These are phyloP conservation scores for Eunapius fragilis DNA, from an alignment of 37 sponge, comb jelly and placozoan species.

Conservation along the genomic window DNA sequence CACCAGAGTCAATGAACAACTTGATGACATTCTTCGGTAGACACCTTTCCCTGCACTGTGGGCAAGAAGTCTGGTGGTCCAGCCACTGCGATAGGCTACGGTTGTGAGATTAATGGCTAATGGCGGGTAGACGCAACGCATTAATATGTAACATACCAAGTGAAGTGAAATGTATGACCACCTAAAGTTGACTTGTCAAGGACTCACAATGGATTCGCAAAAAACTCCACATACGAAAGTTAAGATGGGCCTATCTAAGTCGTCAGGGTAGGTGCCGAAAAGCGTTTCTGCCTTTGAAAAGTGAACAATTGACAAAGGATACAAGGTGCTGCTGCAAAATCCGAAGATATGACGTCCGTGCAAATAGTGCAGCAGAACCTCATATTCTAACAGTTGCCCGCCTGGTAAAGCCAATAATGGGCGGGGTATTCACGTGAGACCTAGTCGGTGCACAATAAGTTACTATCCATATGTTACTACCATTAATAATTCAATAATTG, in stretches of 20 bases:
- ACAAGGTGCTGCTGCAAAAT: slow-evolving; percentile 58
- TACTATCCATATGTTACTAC: too few species aligned
- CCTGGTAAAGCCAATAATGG: background rate
- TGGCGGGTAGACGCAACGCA: background rate
- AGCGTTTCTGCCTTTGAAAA: too few species aligned
- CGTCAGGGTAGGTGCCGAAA: too few species aligned
- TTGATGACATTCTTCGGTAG: slow-evolving; percentile 29
- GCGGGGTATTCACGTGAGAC: background rate
- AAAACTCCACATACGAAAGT: too few species aligned
- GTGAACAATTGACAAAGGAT: too few species aligned
- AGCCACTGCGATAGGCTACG: slow-evolving; percentile 51
- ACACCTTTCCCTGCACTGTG: slow-evolving; percentile 55
- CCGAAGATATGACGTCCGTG: slow-evolving; percentile 32
- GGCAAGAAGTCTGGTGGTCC: slow-evolving; percentile 47
- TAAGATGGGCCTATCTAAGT: too few species aligned
- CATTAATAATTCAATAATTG: too few species aligned
- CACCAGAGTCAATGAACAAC: slow-evolving; percentile 30
- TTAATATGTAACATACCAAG: slow-evolving; percentile 7
- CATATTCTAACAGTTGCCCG: slow-evolving; percentile 13
- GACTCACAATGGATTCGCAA: too few species aligned
- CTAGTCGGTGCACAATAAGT: too few species aligned
- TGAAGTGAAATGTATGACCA: slow-evolving; percentile 60
- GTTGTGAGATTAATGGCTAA: background rate
- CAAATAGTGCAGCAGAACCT: slow-evolving; percentile 47
- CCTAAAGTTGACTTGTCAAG: slow-evolving; percentile 14